Base-by-base conservation (phyloP, 2,797 vertebrate genomes). In the Catharus ustulatus region DNA sequence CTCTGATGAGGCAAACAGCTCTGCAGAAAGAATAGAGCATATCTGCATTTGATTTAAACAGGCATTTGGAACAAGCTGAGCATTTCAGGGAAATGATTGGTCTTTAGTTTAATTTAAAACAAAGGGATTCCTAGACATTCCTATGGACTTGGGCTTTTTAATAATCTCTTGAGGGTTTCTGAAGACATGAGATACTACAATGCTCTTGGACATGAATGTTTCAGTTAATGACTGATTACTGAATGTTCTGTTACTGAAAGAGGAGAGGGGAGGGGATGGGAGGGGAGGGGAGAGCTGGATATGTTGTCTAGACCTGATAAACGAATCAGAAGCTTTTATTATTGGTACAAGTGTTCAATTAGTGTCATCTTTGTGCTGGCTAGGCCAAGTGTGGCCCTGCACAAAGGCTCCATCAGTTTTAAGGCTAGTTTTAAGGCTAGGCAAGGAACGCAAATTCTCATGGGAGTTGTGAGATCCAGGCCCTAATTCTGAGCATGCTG, bases 41-140 rank as follows among this genome's bases (percentile, higher is more conserved):
- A 73, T 93, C 84, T 95, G 76, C 55, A 45, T 76, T 94, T 84
- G 69, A 91, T 96, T 92, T 96, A 84, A 87, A 51, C 43, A 93
- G 67, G 23, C 62, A 51, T 76, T 90, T 13, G 12, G 55, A 78
- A 69, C 36, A 76, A 72, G 36, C n/a, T 84, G 68, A 77, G 54
- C 12, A 29, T 91, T 92, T 94, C 75, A 87, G 66, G 66, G 82
- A 84, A 89, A 81, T 24, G 7, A 38, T 10, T 61, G 3, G 30
- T 38, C 51, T 84, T 80, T 30, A 51, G 42, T 82, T 96, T 87
- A 17, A 13, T 85, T 89, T 71, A 76, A 95, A 90, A 93, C 75
- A 91, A 83, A 90, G 24, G 27, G 19, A 79, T 95, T 93, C 73
- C 55, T 11, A 15, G 59, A 63, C 29, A 38, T 96, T 91, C 92